Evolutionary conservation across 2,888 invertebrate species (phyloP), one percentile per base, ranked within the genome.

Genomic region (Torymus tubicola): DNA sequence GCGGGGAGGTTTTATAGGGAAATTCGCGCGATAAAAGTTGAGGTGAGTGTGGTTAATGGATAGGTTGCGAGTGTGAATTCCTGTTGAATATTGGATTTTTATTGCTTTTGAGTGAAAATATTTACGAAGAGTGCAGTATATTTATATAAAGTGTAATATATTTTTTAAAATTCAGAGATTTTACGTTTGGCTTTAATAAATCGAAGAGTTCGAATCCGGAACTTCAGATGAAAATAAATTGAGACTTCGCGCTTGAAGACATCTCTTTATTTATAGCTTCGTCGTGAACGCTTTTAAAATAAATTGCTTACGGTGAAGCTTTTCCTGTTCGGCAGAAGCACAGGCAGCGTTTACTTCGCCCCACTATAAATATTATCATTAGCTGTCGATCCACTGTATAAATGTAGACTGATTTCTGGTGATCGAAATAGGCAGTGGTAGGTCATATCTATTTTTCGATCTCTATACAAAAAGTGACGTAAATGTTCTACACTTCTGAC

Each of bases 361-460:
- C 24, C 31, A 55, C 24, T 55, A 31, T 63, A 73, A 73, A 73
- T 73, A 73, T 73, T 73, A 73, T 31, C 31, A 64, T 63, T 64
- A 55, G 52, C 61, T 72, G 61, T 10, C 24, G 16, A 73, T 64
- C 55, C 10, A 24, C 42, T 55, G 31, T 64, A 18, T 53, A 64
- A 73, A 73, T 64, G 64, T 73, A 53, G 64, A 55, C 16, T 18
- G 64, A 31, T 73, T 73, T 63, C 24, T 21, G 52, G 13, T 8
- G 16, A 63, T 73, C 42, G 72, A 31, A 73, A 73, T 71, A 58
- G 70, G 70, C 55, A 73, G 5, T 31, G 14, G 52, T 21, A 1
- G 42, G 31, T 73, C 72, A 55, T 64, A 55, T 73, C 31, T 73
- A 73, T 73, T 73, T 73, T 73, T 52, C 63, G 55, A 64, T 55